A percentile compares a stretch with the other conserved stretches of the same genome.
These are phyloP conservation scores for Apoda limacodes DNA, from an alignment of 2,888 invertebrate species.

Conservation along the genomic window DNA sequence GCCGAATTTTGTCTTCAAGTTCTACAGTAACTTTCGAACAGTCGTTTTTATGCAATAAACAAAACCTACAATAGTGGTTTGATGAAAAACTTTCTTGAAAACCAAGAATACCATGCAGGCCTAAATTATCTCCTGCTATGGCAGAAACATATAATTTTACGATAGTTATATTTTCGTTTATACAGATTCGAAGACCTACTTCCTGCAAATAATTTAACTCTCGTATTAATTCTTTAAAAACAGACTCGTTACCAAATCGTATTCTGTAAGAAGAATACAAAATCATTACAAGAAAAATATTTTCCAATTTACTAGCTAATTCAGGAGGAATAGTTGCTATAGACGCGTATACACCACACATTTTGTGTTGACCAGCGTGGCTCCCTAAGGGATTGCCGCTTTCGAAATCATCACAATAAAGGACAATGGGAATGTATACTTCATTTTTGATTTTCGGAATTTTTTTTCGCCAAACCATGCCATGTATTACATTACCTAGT, in stretches of 20 bases:
- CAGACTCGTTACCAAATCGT: constrained; percentile 1
- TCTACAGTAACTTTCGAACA: background rate
- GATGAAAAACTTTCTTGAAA: constrained; percentile 1
- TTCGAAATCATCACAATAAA: background rate
- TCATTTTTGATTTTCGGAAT: too few relatives aligned
- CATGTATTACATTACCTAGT: too few relatives aligned
- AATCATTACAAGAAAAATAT: constrained; percentile 1
- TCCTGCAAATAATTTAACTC: constrained; percentile 1
- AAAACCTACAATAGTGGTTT: constrained; percentile 1
- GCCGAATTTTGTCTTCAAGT: constrained; percentile 1
- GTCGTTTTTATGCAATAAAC: background rate
- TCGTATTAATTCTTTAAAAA: constrained; percentile 1
- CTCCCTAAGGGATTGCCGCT: constrained; percentile 3
- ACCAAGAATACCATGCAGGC: background rate
- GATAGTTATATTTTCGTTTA: too few relatives aligned
- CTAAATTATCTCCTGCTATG: background rate
- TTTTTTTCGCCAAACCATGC: too few relatives aligned
- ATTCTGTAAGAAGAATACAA: background rate
- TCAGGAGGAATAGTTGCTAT: background rate
- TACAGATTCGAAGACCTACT: background rate
- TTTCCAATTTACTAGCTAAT: constrained; percentile 2
- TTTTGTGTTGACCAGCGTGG: constrained; percentile 1
- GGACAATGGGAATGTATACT: too few relatives aligned
- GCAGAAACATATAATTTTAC: background rate
- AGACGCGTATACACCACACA: background rate